Evolutionary conservation across 1,140 invertebrate species (phyloP), one percentile per base, ranked within the genome.

Genomic region (Chionoecetes opilio): DNA sequence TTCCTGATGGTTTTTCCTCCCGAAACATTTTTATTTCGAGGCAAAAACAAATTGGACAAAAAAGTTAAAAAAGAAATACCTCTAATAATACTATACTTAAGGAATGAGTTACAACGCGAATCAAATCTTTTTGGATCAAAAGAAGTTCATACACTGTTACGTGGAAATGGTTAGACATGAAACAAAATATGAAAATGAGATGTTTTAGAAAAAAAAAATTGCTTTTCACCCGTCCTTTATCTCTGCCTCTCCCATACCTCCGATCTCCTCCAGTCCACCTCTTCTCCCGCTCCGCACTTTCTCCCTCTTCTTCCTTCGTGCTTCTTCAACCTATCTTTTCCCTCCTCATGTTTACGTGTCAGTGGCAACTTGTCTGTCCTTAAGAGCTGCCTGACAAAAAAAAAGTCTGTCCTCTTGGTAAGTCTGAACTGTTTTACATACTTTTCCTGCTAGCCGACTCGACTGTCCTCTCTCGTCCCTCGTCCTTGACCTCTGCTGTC

Each of bases 281-380:
- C 34, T 88, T 9, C 86, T 37, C n/a, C 38, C 86, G 9, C 86
- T 88, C 86, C 32, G 37, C 86, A 21, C 86, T 88, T 3, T 88
- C 86, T 37, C 26, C 86, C n/a, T 31, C 26, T n/a, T 88, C 86
- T 31, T 88, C 86, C 38, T 35, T 88, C 86, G 34, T 31, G 26
- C 86, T 37, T n/a, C 38, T n/a, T 88, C 34, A 37, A 34, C 38
- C 35, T 88, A 17, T 37, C 86, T 88, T 31, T 88, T 88, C 34
- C 17, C 86, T 88, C 86, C 38, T 38, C 38, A 35, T 37, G 34
- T 88, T 38, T 88, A 3, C 38, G 34, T 88, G 34, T 88, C 86
- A 26, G 21, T 11, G 21, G 34, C 86, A 37, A 35, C 34, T 37
- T 88, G 21, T 35, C 84, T 21, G 6, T 85, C 84, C 34, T 37